Percentiles rank a stretch among this genome's conserved stretches.
phyloP scores from a whole-genome alignment of 2,797 vertebrate species.

The Enteromius treurensis region DNA sequence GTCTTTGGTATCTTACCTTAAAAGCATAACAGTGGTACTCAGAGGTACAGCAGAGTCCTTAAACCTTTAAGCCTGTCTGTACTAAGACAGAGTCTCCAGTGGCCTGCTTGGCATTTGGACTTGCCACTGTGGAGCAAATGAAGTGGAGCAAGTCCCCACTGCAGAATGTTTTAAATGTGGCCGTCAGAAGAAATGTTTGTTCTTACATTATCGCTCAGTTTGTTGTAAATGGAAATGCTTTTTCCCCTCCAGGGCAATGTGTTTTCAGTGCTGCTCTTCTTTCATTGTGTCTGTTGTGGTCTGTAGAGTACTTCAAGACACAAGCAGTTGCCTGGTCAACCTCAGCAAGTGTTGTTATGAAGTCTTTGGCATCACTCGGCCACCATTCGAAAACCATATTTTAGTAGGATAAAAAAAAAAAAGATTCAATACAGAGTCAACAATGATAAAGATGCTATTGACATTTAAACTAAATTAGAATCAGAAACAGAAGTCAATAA shows the following conservation, averaged over 20 bases:
- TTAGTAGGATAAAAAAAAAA: neutral
- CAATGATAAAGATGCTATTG: neutral
- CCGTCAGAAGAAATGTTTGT: neutral
- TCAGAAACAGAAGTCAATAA: slow-evolving; percentile 1
- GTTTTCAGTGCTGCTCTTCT: neutral
- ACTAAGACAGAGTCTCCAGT: neutral
- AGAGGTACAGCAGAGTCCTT: neutral
- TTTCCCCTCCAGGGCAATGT: neutral
- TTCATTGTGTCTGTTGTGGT: neutral
- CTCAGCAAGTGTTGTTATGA: neutral
- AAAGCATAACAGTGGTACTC: slow-evolving; percentile 1
- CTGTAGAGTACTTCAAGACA: neutral
- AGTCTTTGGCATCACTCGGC: neutral
- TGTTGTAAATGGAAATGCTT: neutral
- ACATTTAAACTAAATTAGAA: slow-evolving; percentile 15
- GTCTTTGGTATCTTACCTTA: neutral
- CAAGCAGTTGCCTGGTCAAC: slow-evolving; percentile 1
- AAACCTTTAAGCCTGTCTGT: slow-evolving; percentile 13
- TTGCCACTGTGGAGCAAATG: neutral
- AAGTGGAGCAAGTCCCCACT: neutral
- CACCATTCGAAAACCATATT: neutral
- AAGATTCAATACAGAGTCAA: neutral
- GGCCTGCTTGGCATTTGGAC: neutral
- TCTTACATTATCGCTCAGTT: neutral
- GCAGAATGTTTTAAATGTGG: slow-evolving; percentile 7